A percentile compares a stretch with the other conserved stretches of the same genome.
phyloP scores from a whole-genome alignment of 2,797 vertebrate genomes.

The Natrix natrix region DNA sequence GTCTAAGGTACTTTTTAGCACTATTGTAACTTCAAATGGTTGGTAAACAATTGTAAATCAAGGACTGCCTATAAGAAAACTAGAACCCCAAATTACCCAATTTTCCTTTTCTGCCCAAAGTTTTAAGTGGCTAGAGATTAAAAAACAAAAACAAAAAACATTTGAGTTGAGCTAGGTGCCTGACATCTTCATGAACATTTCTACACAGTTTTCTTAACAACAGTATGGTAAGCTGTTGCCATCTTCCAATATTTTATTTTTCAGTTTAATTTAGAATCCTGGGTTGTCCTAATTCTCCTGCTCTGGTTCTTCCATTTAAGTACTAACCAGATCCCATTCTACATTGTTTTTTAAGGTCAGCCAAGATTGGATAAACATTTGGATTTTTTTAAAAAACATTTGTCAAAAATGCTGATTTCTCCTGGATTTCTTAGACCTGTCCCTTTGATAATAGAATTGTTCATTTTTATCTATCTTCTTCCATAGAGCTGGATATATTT shows the following conservation, averaged over 20 bases:
- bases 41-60: not conserved
- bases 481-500: not conserved
- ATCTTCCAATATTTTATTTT: not conserved
- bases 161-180: not conserved
- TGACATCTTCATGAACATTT: not conserved
- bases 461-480: not conserved
- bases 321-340: not conserved
- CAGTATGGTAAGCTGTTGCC: not conserved
- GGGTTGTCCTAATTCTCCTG: not conserved
- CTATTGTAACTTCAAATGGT: not conserved
- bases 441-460: not conserved
- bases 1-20: not conserved
- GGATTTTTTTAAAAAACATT: not conserved
- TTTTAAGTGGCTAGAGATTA: not conserved
- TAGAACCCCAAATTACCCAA: not conserved
- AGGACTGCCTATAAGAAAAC: not conserved
- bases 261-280: not conserved
- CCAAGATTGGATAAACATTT: not conserved
- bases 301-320: not conserved
- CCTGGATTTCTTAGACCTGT: constrained; percentile 12
- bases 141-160: not conserved
- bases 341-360: not conserved
- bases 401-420: not conserved
- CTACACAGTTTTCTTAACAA: not conserved
- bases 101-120: constrained; percentile 4